Evolutionary conservation across 1,140 invertebrate species (phyloP).

Genomic region (Tyrophagus putrescentiae): DNA sequence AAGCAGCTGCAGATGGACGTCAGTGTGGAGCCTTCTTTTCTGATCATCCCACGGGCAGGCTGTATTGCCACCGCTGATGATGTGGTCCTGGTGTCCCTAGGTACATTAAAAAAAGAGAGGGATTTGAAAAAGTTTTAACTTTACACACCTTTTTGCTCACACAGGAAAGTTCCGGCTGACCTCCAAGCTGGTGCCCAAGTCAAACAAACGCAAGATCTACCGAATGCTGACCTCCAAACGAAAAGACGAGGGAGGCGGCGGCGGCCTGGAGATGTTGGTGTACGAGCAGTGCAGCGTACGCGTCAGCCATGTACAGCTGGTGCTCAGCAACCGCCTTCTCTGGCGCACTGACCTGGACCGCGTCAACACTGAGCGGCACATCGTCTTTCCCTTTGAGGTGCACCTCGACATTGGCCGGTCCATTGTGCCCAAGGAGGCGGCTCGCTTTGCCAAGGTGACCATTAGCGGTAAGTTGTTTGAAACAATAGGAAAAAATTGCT

Average conservation of each 20-base stretch:
- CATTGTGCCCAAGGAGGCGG: conserved; percentile 69
- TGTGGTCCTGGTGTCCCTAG: conserved; percentile 33
- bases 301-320: conserved; percentile 6
- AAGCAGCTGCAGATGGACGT: conserved; percentile 70
- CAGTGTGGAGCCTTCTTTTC: conserved; percentile 65
- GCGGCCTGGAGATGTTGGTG: conserved; percentile 11
- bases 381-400: conserved; percentile 61
- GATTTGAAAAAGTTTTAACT: too few species aligned
- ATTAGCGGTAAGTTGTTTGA: too few species aligned
- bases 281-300: conserved; percentile 13
- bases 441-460: too few species aligned
- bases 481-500: background rate
- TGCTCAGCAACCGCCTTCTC: conserved; percentile 45
- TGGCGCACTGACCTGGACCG: conserved; percentile 50
- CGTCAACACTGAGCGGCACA: conserved; percentile 31
- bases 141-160: too few species aligned
- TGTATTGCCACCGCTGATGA: conserved; percentile 40
- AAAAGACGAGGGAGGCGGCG: conserved; percentile 22
- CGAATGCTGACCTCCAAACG: background rate
- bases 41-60: conserved; percentile 75
- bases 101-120: too few species aligned
- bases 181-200: conserved; percentile 8
- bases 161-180: conserved; percentile 44
- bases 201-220: background rate
- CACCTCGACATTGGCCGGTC: conserved; percentile 64